Conservation (phyloP, 2,888 invertebrate species). For the Kryphioiulus occultus region DNA sequence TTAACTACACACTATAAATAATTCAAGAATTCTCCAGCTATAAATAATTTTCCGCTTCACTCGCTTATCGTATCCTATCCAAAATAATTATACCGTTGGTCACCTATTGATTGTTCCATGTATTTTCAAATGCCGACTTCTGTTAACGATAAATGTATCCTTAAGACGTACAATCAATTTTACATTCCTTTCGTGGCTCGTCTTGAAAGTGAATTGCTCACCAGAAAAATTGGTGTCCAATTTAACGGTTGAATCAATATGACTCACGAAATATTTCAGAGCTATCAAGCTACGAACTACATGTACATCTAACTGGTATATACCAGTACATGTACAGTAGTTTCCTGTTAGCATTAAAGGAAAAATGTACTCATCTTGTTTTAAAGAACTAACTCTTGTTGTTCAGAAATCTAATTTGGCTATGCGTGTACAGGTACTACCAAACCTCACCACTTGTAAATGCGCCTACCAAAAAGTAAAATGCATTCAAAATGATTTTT, state of each 20-base stretch:
- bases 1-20: not conserved
- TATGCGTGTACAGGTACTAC: too few relatives aligned
- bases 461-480: not conserved
- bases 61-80: not conserved
- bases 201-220: not conserved
- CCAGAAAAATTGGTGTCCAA: conserved; percentile 19
- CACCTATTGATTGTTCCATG: not conserved
- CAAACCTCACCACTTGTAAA: not conserved
- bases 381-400: not conserved
- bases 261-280: not conserved
- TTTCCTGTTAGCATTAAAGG: not conserved
- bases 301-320: not conserved
- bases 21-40: not conserved
- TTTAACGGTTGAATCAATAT: conserved; percentile 32
- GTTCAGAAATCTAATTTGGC: not conserved
- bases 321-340: not conserved
- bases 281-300: not conserved
- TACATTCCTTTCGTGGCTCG: not conserved
- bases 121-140: not conserved
- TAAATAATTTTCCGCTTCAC: not conserved
- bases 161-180: not conserved
- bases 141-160: not conserved
- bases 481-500: not conserved
- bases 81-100: not conserved
- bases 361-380: not conserved